Evolutionary conservation across 2,888 invertebrate species (phyloP), one percentile per base, ranked within the genome.

Genomic region (Mycalesis mineus): DNA sequence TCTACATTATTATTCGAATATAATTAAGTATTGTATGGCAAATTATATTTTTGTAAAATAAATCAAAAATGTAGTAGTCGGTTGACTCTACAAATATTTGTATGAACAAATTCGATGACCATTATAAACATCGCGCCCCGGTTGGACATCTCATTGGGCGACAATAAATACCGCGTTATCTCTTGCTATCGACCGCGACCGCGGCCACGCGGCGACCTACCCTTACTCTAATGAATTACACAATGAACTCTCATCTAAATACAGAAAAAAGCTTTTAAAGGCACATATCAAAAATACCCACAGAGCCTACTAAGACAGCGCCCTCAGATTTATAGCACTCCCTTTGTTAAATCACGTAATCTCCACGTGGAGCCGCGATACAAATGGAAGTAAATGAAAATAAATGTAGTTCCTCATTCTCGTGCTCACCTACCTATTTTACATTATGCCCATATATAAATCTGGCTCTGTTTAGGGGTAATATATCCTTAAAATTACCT

Each of bases 191-290:
- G 84, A 82, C 74, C 81, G 80, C 75, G 78, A 75, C 78, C 78
- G 77, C 82, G 74, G 75, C 76, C 74, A 69, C 74, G 75, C 77
- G 71, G 76, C 82, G 81, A 82, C 84, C 84, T 82, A 82, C 80
- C 84, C 82, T 80, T 78, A 72, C 85, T 80, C 81, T 89, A 89
- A 89, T 89, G 89, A 89, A 89, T 88, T 87, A 89, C 86, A 88
- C 89, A 88, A 88, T 88, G 88, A 89, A 87, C 80, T 85, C 89
- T 89, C 89, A 88, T 89, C 88, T 89, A 87, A 88, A 89, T 89
- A 89, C 89, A 89, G 87, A 89, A 89, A 89, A 89, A 89, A 89
- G 88, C 89, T 89, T 89, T 89, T 89, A 89, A 88, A 89, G 85
- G 88, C 89, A 89, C 89, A 89, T 87, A 88, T 89, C 89, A 89